Percentiles rank a stretch among this genome's conserved stretches.
Evolutionary conservation across 2,113 vertebrate genomes (phyloP).

Genomic region (Piprites chloris): DNA sequence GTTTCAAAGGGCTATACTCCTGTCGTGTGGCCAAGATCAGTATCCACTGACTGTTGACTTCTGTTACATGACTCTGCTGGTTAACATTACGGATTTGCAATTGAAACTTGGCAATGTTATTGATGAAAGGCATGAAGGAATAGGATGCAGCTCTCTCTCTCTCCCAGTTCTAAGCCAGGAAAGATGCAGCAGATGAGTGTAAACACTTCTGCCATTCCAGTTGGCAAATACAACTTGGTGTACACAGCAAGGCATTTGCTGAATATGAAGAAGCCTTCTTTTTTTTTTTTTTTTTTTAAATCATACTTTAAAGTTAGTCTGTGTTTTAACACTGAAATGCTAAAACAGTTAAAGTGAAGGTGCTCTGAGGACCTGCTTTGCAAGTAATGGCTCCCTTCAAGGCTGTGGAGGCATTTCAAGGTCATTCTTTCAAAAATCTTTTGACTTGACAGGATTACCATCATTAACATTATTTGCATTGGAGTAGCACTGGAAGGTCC

Average conservation of each 20-base stretch:
- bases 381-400: background rate
- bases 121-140: conserved; percentile 24
- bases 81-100: conserved; percentile 25
- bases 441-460: background rate
- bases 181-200: background rate
- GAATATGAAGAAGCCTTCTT: background rate
- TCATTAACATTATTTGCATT: conserved; percentile 14
- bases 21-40: background rate
- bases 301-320: background rate
- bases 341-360: background rate
- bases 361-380: background rate
- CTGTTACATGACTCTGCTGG: background rate
- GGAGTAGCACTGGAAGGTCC: background rate
- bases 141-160: background rate
- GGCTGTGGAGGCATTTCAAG: background rate
- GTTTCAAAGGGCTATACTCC: background rate
- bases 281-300: background rate
- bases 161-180: background rate
- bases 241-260: background rate
- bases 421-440: background rate
- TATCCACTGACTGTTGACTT: background rate
- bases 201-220: background rate
- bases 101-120: conserved; percentile 26
- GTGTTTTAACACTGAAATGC: background rate
- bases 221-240: background rate